phyloP scores from a whole-genome alignment of 2,113 vertebrate genomes.

The Daboia siamensis region DNA sequence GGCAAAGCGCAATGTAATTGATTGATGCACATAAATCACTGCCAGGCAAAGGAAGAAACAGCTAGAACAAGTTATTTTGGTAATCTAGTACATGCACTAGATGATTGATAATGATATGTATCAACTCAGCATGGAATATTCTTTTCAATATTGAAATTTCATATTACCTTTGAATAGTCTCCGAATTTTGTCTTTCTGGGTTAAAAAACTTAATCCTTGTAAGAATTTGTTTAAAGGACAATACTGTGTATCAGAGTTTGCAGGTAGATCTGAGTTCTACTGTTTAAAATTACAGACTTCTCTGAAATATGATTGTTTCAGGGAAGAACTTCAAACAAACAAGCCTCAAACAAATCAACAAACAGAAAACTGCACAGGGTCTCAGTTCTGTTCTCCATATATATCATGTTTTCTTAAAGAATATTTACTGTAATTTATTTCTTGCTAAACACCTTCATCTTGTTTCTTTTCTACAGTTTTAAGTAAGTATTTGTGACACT shows the following conservation, averaged over 20 bases:
- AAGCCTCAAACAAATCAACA: background rate
- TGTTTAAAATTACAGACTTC: background rate
- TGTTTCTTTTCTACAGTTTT: background rate
- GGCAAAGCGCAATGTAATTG: background rate
- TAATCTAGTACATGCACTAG: background rate
- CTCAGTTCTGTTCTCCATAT: background rate
- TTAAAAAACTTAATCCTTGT: background rate
- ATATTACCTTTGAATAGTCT: background rate
- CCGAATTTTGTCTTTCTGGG: background rate
- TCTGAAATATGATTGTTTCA: background rate
- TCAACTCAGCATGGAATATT: background rate
- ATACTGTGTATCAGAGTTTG: background rate
- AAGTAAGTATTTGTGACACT: background rate
- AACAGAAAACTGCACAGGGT: background rate
- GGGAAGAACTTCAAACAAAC: background rate
- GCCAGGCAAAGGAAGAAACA: background rate
- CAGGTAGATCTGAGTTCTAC: background rate
- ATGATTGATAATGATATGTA: background rate
- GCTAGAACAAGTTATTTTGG: background rate
- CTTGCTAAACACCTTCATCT: background rate
- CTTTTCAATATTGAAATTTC: background rate
- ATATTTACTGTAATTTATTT: background rate
- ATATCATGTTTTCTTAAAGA: background rate
- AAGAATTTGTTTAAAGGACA: background rate
- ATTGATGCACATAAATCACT: background rate